phyloP scores from a whole-genome alignment of 2,888 invertebrate genomes.

The Ochropleura plecta region DNA sequence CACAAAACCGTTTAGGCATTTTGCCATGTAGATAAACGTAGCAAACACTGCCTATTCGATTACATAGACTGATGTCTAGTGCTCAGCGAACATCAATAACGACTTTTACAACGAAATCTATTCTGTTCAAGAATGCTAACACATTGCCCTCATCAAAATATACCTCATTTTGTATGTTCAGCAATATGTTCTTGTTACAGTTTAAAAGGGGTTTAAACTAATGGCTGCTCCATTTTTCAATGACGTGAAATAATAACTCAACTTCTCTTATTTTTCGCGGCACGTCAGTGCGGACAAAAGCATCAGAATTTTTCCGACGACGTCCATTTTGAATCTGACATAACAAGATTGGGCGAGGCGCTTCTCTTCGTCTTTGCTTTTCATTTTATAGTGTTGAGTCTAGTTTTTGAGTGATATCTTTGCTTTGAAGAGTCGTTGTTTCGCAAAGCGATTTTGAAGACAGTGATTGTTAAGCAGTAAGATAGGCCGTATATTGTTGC shows the following conservation, averaged over 20 bases:
- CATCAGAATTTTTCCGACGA: conserved; percentile 23
- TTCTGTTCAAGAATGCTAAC: conserved; percentile 27
- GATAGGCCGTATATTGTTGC: too few species aligned
- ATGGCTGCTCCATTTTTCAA: conserved; percentile 44
- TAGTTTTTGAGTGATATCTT: conserved; percentile 11
- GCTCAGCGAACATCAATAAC: conserved; percentile 23
- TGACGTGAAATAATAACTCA: conserved; percentile 27
- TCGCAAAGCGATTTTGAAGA: not conserved
- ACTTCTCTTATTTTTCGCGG: conserved; percentile 35
- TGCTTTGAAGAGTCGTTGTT: not conserved
- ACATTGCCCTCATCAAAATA: conserved; percentile 40
- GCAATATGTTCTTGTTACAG: conserved; percentile 42
- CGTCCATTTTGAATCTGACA: conserved; percentile 53
- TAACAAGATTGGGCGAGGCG: conserved; percentile 51
- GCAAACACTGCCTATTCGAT: not conserved
- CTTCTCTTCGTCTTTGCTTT: conserved; percentile 39
- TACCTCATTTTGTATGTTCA: conserved; percentile 42
- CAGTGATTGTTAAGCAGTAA: too few species aligned
- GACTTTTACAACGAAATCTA: conserved; percentile 20
- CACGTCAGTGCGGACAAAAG: conserved; percentile 19
- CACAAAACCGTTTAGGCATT: not conserved
- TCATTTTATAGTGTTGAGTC: conserved; percentile 26
- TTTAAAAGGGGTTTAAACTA: conserved; percentile 39
- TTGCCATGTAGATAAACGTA: not conserved
- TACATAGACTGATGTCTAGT: not conserved